Evolutionary conservation across 2,888 invertebrate species (phyloP), one percentile per base, ranked within the genome.

Genomic region (Melanotus villosus): DNA sequence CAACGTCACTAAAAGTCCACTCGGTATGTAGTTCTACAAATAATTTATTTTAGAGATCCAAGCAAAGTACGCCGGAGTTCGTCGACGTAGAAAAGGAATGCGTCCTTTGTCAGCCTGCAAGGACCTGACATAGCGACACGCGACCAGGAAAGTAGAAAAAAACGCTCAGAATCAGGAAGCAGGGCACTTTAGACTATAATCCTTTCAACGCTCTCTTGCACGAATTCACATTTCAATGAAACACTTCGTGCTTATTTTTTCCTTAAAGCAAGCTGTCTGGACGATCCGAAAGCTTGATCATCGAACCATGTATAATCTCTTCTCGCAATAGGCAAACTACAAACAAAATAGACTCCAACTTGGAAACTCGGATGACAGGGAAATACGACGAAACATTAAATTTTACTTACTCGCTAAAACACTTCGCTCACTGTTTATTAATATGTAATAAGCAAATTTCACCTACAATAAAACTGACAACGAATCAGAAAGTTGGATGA

Each of bases 41-140:
- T 32, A 56, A 56, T 56, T 56, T 56, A 56, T 56, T 56, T 56
- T 56, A 34, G 56, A 34, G 32, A 56, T 34, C 56, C 32, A 30
- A 56, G 50, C 43, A 43, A 43, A 19, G 43, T 43, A 43, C 43
- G 43, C 43, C 19, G 18, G 19, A 43, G 43, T 43, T 43, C 43
- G 43, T 19, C 43, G 43, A 43, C 43, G 43, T 18, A 43, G 43
- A 43, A 43, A 43, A 18, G 43, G 30, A 56, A 56, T 56, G 56
- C 56, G 32, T 56, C 30, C 56, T 56, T 56, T 56, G 50, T 50
- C 30, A 43, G 43, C 43, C 50, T 50, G 26, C 50, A 50, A 32
- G 30, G 30, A 30, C 50, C 26, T 50, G 50, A 50, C 50, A 32
- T 30, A 50, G 30, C 26, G 50, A 50, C 50, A 32, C 50, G 43